Evolutionary conservation across 35 echinoderm and acorn worm species (phyloP).

Genomic region (Lytechinus pictus): DNA sequence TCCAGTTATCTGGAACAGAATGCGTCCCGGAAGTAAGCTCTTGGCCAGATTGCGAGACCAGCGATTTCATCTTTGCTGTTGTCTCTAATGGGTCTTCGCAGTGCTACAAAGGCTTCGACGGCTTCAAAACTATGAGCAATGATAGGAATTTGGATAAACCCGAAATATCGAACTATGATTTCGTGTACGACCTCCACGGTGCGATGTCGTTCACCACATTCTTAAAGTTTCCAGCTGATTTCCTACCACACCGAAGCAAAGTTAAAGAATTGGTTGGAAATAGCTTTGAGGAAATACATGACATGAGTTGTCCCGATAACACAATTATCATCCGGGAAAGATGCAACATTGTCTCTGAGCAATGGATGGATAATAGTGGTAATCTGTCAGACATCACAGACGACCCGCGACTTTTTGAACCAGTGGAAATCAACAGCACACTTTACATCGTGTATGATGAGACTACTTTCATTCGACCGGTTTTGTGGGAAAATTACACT

Average conservation of each 20-base stretch:
- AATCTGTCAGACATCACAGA: neutral
- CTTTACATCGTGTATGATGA: slow-evolving; percentile 8
- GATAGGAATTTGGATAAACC: neutral
- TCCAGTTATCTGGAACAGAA: neutral
- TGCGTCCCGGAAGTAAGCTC: neutral
- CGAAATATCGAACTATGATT: neutral
- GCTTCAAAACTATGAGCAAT: neutral
- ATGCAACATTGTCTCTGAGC: neutral
- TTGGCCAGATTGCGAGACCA: neutral
- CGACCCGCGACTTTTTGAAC: neutral
- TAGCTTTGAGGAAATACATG: neutral
- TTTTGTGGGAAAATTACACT: neutral
- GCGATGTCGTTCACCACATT: neutral
- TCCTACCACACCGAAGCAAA: neutral
- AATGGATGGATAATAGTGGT: neutral
- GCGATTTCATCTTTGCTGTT: neutral
- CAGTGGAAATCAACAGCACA: neutral
- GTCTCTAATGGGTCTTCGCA: neutral
- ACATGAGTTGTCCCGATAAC: neutral
- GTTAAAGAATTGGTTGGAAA: neutral
- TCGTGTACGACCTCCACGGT: no score
- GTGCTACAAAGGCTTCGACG: neutral
- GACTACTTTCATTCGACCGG: neutral
- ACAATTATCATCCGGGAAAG: neutral
- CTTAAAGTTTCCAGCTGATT: neutral